A percentile compares a stretch with the other conserved stretches of the same genome.
Conservation (phyloP, 2,113 vertebrate species). For the Tetrax tetrax region DNA sequence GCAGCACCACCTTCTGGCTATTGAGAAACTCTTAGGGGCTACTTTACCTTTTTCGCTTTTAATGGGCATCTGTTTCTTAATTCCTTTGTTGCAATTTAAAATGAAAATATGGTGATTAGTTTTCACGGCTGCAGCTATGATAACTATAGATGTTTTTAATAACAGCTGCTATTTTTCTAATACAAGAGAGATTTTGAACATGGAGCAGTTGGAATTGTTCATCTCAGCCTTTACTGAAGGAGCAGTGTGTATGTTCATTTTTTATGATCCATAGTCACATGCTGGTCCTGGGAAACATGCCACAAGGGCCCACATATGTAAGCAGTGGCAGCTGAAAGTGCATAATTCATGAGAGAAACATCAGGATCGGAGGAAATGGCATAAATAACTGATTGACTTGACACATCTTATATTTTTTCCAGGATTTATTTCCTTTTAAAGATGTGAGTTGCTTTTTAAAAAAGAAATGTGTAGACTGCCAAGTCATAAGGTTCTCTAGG, state of each 20-base stretch:
- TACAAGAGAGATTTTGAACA: background rate
- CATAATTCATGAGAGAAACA: constrained; percentile 71
- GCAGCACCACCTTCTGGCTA: constrained; percentile 78
- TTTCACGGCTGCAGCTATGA: constrained; percentile 22
- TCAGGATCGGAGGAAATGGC: constrained; percentile 53
- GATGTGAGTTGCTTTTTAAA: constrained; percentile 8
- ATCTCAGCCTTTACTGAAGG: constrained; percentile 23
- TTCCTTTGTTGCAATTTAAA: constrained; percentile 23
- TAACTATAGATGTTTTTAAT: background rate
- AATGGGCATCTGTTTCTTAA: background rate
- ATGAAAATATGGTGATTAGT: background rate
- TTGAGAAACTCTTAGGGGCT: background rate
- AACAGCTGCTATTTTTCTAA: constrained; percentile 26
- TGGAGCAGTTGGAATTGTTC: background rate
- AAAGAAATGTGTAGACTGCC: constrained; percentile 34
- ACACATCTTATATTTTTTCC: constrained; percentile 47
- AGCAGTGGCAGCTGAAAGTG: constrained; percentile 60
- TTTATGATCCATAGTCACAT: constrained; percentile 57
- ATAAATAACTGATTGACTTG: constrained; percentile 63
- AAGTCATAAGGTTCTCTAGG: constrained; percentile 40
- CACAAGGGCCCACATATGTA: constrained; percentile 56
- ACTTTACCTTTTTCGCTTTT: background rate
- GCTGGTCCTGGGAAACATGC: constrained; percentile 56
- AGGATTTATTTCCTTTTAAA: constrained; percentile 60
- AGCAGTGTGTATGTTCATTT: constrained; percentile 53